phyloP scores from a whole-genome alignment of 2,888 invertebrate species.

The Leptopilina syphax region DNA sequence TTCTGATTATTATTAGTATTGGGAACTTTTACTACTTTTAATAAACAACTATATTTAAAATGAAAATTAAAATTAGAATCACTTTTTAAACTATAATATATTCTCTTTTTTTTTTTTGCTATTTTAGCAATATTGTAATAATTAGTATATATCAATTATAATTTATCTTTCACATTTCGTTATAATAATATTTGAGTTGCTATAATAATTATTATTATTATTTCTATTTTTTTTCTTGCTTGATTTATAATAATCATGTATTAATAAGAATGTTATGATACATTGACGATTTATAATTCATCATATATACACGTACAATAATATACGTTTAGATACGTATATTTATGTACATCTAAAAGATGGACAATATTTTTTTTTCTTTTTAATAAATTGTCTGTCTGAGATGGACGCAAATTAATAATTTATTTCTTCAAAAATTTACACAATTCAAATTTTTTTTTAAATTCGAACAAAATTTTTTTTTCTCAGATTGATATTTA shows the following conservation, averaged over 20 bases:
- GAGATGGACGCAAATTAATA: slow-evolving; percentile 13
- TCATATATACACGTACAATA: slow-evolving; percentile 62
- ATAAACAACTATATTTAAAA: slow-evolving; percentile 45
- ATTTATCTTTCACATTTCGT: background rate
- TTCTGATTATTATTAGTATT: slow-evolving; percentile 48
- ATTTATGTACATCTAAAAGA: slow-evolving; percentile 42
- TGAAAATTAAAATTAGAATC: too few relatives aligned
- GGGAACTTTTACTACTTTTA: slow-evolving; percentile 47
- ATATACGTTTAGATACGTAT: slow-evolving; percentile 52
- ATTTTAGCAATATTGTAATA: too few relatives aligned
- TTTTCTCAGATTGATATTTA: too few relatives aligned
- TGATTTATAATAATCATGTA: background rate
- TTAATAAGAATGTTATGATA: slow-evolving; percentile 48
- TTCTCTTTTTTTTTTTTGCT: too few relatives aligned
- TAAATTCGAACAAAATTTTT: too few relatives aligned
- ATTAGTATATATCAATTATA: background rate
- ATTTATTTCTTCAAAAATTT: slow-evolving; percentile 1
- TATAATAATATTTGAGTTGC: slow-evolving; percentile 45
- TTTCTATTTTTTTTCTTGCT: slow-evolving; percentile 44
- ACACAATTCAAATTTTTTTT: too few relatives aligned
- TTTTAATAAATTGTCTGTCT: background rate
- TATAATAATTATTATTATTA: slow-evolving; percentile 51
- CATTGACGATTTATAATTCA: slow-evolving; percentile 68
- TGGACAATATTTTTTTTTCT: slow-evolving; percentile 5
- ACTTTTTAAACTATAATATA: too few relatives aligned